Conservation (phyloP, 1,140 invertebrate species). For the Drosophila athabasca region DNA sequence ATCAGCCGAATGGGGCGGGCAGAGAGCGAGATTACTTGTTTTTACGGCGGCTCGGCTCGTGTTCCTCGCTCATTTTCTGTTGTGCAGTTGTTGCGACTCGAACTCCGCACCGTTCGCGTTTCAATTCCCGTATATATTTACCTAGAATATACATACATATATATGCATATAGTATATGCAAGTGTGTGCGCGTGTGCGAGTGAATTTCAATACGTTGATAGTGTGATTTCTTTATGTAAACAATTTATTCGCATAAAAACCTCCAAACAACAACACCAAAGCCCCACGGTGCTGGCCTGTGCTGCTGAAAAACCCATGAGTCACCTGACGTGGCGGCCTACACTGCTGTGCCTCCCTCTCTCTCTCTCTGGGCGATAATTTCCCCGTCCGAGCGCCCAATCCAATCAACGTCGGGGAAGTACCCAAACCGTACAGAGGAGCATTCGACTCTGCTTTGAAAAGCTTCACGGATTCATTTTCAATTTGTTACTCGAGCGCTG, state of each 20-base stretch:
- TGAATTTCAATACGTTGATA: slow-evolving; percentile 4
- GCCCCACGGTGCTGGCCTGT: slow-evolving; percentile 46
- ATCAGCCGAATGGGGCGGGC: slow-evolving; percentile 39
- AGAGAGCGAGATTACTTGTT: slow-evolving; percentile 31
- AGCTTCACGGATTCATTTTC: slow-evolving; percentile 39
- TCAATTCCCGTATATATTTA: neutral
- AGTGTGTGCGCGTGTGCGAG: neutral
- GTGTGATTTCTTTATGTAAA: slow-evolving; percentile 55
- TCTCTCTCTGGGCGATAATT: slow-evolving; percentile 23
- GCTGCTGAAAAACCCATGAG: slow-evolving; percentile 68
- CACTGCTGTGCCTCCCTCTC: neutral
- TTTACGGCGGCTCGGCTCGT: slow-evolving; percentile 19
- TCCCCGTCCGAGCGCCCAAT: slow-evolving; percentile 14
- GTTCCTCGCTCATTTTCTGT: slow-evolving; percentile 29
- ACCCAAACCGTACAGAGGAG: slow-evolving; percentile 47
- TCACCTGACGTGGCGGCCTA: slow-evolving; percentile 58
- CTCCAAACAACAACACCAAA: slow-evolving; percentile 46
- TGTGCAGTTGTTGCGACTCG: slow-evolving; percentile 39
- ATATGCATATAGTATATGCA: slow-evolving; percentile 7
- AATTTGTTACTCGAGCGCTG: slow-evolving; percentile 30
- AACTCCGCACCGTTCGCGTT: slow-evolving; percentile 6
- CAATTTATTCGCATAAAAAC: slow-evolving; percentile 34
- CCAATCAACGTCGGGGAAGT: slow-evolving; percentile 67
- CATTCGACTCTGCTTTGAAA: slow-evolving; percentile 26
- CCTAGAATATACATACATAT: slow-evolving; percentile 2